Evolutionary conservation across 1,140 invertebrate genomes (phyloP).

Genomic region (Heliconius congener): DNA sequence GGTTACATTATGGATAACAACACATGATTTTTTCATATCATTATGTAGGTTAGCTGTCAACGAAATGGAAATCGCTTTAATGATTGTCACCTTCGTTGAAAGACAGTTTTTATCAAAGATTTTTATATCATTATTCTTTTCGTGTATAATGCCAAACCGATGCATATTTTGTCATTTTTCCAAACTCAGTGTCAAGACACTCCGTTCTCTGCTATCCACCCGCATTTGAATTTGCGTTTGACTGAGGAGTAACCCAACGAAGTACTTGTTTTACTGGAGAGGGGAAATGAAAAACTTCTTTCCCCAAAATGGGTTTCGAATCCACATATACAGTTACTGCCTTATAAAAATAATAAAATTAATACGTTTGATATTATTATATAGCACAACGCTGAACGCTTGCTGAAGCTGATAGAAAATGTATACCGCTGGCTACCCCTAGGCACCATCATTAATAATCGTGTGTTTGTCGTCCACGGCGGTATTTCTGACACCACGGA

Average conservation of each 20-base stretch:
- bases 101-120: background rate
- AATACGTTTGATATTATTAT: background rate
- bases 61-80: conserved; percentile 5
- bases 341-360: background rate
- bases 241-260: too few species aligned
- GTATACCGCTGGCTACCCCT: conserved; percentile 95
- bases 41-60: background rate
- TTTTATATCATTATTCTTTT: background rate
- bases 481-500: conserved; percentile 93
- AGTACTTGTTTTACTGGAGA: too few species aligned
- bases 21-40: conserved; percentile 24
- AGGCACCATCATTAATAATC: conserved; percentile 92
- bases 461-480: conserved; percentile 94
- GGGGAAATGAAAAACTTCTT: too few species aligned
- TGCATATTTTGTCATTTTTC: too few species aligned
- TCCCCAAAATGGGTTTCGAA: too few species aligned
- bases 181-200: too few species aligned
- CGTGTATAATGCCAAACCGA: background rate
- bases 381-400: conserved; percentile 88
- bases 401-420: conserved; percentile 91
- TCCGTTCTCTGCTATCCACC: too few species aligned
- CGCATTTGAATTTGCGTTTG: too few species aligned
- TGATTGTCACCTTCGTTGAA: background rate
- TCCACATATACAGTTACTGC: too few species aligned
- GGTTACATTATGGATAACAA: background rate